A percentile compares a stretch with the other conserved stretches of the same genome.
Evolutionary conservation across 2,797 vertebrate genomes (phyloP).

Genomic region (Anguilla pacifica): DNA sequence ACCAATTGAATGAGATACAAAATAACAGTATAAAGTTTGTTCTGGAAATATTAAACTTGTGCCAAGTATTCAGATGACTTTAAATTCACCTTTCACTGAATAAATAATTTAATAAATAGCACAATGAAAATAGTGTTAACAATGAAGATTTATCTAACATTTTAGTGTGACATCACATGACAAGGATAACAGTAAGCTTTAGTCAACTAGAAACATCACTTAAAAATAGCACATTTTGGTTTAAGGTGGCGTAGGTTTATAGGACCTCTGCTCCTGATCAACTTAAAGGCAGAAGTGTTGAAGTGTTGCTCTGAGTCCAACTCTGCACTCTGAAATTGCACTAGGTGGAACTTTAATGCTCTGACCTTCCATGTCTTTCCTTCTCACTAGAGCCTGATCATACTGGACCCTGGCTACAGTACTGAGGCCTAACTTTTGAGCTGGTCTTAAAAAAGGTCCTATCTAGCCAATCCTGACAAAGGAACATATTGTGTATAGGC

Average conservation of each 20-base stretch:
- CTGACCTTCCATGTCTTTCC: neutral
- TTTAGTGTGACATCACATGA: neutral
- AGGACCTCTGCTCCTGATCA: constrained; percentile 42
- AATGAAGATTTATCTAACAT: neutral
- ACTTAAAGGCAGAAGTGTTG: constrained; percentile 30
- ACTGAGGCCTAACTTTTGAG: neutral
- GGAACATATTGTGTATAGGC: neutral
- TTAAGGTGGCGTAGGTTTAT: constrained; percentile 32
- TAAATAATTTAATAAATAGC: neutral
- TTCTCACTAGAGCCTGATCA: neutral
- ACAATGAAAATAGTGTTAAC: neutral
- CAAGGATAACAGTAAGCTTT: neutral
- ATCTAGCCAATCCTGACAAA: neutral
- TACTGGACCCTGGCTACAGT: neutral
- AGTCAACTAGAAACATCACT: constrained; percentile 29
- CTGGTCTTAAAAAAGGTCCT: neutral
- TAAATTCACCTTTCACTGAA: neutral
- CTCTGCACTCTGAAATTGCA: constrained; percentile 33
- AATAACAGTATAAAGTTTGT: neutral
- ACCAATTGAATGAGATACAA: neutral
- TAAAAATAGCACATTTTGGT: constrained; percentile 26
- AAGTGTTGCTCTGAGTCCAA: neutral
- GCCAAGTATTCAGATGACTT: neutral
- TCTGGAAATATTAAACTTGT: neutral
- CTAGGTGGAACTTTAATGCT: neutral